A percentile compares a stretch with the other conserved stretches of the same genome.
Conservation (phyloP, 1,140 invertebrate species). For the Sitobion miscanthi region DNA sequence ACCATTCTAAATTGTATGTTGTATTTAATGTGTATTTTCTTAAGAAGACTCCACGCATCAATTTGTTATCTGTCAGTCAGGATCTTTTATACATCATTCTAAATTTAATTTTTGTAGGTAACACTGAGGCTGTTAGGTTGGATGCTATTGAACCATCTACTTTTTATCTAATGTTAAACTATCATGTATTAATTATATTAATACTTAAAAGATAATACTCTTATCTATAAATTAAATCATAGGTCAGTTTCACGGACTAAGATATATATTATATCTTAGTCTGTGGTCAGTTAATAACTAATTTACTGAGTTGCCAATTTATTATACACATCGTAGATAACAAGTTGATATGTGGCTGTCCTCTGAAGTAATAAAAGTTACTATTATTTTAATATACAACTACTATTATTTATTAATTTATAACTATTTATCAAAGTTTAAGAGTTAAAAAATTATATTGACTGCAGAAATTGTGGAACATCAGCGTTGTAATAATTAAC, state of each 20-base stretch:
- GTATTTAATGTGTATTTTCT: background rate
- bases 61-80: background rate
- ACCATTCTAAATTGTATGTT: slow-evolving; percentile 34
- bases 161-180: background rate
- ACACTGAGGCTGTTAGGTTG: background rate
- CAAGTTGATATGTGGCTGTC: background rate
- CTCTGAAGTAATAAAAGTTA: slow-evolving; percentile 9
- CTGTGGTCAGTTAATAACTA: background rate
- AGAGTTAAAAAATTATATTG: background rate
- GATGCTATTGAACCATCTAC: background rate
- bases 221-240: background rate
- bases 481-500: background rate
- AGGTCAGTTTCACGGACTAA: background rate
- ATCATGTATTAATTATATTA: background rate
- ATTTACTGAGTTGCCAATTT: background rate
- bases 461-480: background rate
- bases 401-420: background rate
- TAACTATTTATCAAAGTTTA: background rate
- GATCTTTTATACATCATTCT: background rate
- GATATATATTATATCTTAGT: too few relatives aligned
- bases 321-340: background rate
- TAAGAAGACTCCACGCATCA: background rate
- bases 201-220: background rate
- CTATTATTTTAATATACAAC: slow-evolving; percentile 9
- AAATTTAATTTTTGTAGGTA: background rate